Conservation (phyloP, 2,888 invertebrate genomes). For the Amphipoea lucens region DNA sequence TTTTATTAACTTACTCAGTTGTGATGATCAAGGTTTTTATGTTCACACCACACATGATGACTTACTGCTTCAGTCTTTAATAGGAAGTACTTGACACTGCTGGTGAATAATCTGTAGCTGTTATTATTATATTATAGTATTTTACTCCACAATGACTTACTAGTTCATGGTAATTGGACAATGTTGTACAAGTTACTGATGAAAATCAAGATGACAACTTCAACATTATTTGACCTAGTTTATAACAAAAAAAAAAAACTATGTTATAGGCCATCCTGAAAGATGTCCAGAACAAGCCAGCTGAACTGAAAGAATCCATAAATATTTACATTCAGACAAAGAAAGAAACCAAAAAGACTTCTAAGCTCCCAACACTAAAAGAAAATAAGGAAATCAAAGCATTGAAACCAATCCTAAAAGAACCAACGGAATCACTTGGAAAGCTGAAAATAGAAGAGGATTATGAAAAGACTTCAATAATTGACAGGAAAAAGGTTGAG, state of each 20-base stretch:
- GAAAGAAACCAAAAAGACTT: constrained; percentile 77
- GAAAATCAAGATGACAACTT: not conserved
- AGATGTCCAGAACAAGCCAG: constrained; percentile 76
- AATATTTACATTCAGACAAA: constrained; percentile 74
- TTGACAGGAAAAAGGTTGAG: constrained; percentile 62
- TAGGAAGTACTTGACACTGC: no score
- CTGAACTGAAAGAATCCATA: constrained; percentile 76
- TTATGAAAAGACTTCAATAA: constrained; percentile 54
- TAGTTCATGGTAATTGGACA: not conserved
- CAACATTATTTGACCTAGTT: not conserved
- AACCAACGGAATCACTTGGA: constrained; percentile 81
- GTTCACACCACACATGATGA: not conserved
- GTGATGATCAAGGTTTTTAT: not conserved
- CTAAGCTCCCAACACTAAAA: constrained; percentile 75
- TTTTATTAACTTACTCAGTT: not conserved
- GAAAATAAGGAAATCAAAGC: constrained; percentile 74
- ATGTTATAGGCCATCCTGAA: constrained; percentile 78
- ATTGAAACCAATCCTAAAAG: constrained; percentile 79
- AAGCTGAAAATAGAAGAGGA: constrained; percentile 79
- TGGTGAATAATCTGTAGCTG: not conserved
- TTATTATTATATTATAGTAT: not conserved
- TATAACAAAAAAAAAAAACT: not conserved
- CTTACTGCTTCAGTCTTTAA: not conserved
- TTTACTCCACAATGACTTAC: not conserved
- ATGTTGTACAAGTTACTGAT: not conserved